Evolutionary conservation across 2,113 vertebrate genomes (phyloP).

Genomic region (Cryptomyrus ogoouensis): DNA sequence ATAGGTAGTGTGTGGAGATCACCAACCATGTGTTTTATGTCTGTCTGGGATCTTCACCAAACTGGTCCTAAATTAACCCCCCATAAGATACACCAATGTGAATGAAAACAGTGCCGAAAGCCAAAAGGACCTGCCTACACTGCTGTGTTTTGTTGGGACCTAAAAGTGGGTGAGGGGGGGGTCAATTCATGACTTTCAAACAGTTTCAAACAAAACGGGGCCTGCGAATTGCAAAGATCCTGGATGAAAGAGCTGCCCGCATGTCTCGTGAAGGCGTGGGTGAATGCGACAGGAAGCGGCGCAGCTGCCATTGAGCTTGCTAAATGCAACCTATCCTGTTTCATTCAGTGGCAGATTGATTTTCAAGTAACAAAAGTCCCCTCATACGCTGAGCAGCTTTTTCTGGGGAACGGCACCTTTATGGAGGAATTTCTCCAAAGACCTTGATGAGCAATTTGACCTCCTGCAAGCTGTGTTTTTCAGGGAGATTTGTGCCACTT

Average conservation of each 20-base stretch:
- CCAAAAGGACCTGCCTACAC: neutral
- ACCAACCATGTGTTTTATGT: neutral
- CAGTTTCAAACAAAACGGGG: slow-evolving; percentile 3
- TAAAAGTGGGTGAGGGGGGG: neutral
- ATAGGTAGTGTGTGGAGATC: neutral
- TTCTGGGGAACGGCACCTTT: slow-evolving; percentile 38
- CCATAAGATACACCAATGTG: neutral
- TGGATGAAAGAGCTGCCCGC: slow-evolving; percentile 41
- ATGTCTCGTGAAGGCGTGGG: slow-evolving; percentile 35
- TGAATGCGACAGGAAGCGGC: slow-evolving; percentile 27
- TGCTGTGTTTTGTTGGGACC: neutral
- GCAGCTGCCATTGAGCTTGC: slow-evolving; percentile 12
- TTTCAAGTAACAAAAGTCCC: slow-evolving; percentile 39
- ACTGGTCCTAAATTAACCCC: neutral
- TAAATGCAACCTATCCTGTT: slow-evolving; percentile 40
- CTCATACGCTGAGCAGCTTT: slow-evolving; percentile 28
- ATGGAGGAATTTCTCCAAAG: slow-evolving; percentile 38
- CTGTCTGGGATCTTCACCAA: neutral
- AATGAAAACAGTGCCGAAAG: neutral
- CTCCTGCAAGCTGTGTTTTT: slow-evolving; percentile 33
- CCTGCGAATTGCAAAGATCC: slow-evolving; percentile 52
- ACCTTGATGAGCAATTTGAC: slow-evolving; percentile 45
- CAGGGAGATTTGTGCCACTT: slow-evolving; percentile 50
- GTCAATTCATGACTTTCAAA: neutral
- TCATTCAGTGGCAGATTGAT: slow-evolving; percentile 40